Evolutionary conservation across 2,888 invertebrate species (phyloP), one percentile per base, ranked within the genome.

Genomic region (Macaria notata): DNA sequence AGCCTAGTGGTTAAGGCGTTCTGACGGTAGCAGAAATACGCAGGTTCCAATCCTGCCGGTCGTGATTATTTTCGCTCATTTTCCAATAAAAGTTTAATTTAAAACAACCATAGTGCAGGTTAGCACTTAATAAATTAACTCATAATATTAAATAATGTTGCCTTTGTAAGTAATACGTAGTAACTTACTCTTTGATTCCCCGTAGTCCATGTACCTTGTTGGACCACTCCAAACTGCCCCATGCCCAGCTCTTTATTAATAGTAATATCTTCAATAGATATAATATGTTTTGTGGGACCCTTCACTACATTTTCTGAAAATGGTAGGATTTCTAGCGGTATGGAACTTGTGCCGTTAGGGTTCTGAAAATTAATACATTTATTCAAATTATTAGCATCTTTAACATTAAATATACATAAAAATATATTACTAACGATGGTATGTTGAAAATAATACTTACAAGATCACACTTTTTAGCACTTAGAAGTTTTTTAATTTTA

Each of bases 151-250:
- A 19, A 19, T 19, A 19, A 19, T 19, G 19, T 19, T 19, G 1
- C 19, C 19, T 19, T 19, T 19, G 19, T 19, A 19, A 19, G 19
- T 19, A 19, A 19, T 19, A 19, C 19, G 1, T 19, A 36, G 7
- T 6, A 36, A 36, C 33, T 36, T 84, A 97, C 96, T 88, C 98
- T 93, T 86, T 98, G 97, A 57, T 96, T 97, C 69, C 97, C 97
- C 77, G 98, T 97, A 49, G 97, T 97, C 98, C 98, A 99, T 6
- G 98, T 97, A 3, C 98, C 99, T 86, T 98, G 99, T 80, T 98
- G 98, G 0, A 99, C 99, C 9, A 98, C 96, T 4, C 99, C 99
- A 90, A 99, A 99, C 84, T 99, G 99, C 9, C 99, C 99, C 73
- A 96, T 96, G 33, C 99, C 99, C 56, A 99, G 91, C 78, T 98